A percentile compares a stretch with the other conserved stretches of the same genome.
Conservation (phyloP, 2,113 vertebrate species). For the Poecilia latipinna region DNA sequence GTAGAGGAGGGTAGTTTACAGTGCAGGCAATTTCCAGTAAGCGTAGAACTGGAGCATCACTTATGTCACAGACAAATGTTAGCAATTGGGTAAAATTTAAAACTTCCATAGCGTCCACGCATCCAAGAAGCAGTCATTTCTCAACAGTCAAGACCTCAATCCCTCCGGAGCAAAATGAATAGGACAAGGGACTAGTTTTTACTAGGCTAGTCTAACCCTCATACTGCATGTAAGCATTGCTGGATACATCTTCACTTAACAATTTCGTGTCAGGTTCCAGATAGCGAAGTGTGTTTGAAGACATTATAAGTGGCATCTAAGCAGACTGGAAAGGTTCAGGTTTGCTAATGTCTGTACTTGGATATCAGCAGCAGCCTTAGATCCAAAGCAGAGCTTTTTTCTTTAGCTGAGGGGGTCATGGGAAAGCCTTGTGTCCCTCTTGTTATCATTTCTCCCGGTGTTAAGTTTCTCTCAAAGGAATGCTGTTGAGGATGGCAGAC, state of each 20-base stretch:
- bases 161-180: too few species aligned
- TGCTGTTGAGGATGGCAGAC: slow-evolving; percentile 67
- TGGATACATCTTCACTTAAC: neutral
- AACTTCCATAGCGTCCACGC: too few species aligned
- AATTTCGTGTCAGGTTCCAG: neutral
- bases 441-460: slow-evolving; percentile 71
- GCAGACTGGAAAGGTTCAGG: slow-evolving; percentile 12
- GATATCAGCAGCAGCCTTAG: slow-evolving; percentile 39
- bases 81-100: too few species aligned
- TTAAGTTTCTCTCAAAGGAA: slow-evolving; percentile 77
- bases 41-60: too few species aligned
- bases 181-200: too few species aligned
- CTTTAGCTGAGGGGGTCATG: slow-evolving; percentile 70
- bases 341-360: slow-evolving; percentile 16
- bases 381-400: slow-evolving; percentile 35
- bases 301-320: neutral
- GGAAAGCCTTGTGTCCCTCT: slow-evolving; percentile 74
- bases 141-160: too few species aligned
- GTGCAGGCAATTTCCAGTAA: too few species aligned
- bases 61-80: too few species aligned
- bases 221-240: neutral
- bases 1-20: too few species aligned
- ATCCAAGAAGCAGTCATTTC: too few species aligned
- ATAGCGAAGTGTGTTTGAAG: neutral
- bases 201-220: neutral